Percentiles rank a stretch among this genome's conserved stretches.
These are phyloP conservation scores for Parazoanthus darwini DNA, from an alignment of 92 coral and sea anemone genomes.

Conservation along the genomic window DNA sequence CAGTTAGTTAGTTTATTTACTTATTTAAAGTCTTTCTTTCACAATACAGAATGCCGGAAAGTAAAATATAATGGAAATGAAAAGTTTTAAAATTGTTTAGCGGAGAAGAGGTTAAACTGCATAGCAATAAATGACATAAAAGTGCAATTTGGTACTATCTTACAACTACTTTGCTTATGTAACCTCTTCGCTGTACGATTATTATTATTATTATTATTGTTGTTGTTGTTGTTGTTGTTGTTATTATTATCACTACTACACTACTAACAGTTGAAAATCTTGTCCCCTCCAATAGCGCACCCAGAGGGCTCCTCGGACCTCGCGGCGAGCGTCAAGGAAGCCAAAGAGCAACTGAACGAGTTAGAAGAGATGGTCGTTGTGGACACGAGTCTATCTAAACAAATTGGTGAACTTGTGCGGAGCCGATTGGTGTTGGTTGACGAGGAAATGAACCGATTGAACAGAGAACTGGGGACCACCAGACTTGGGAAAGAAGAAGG, in stretches of 20 bases:
- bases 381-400: conserved; percentile 17
- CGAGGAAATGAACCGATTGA: conserved; percentile 27
- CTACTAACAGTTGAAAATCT: neutral
- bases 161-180: too few relatives aligned
- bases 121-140: too few relatives aligned
- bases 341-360: neutral
- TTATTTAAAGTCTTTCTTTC: neutral
- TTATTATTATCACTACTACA: neutral
- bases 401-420: neutral
- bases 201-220: neutral
- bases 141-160: neutral
- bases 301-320: neutral
- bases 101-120: too few relatives aligned
- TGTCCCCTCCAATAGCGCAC: neutral
- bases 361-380: neutral
- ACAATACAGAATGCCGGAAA: neutral
- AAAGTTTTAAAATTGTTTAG: too few relatives aligned
- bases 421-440: conserved; percentile 8
- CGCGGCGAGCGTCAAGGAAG: neutral
- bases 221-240: neutral
- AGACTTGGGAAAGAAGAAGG: neutral
- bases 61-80: neutral
- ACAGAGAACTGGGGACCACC: neutral
- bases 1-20: too few relatives aligned
- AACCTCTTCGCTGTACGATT: too few relatives aligned